Evolutionary conservation across 1,140 invertebrate species (phyloP).

Genomic region (Potamilus streckersoni): DNA sequence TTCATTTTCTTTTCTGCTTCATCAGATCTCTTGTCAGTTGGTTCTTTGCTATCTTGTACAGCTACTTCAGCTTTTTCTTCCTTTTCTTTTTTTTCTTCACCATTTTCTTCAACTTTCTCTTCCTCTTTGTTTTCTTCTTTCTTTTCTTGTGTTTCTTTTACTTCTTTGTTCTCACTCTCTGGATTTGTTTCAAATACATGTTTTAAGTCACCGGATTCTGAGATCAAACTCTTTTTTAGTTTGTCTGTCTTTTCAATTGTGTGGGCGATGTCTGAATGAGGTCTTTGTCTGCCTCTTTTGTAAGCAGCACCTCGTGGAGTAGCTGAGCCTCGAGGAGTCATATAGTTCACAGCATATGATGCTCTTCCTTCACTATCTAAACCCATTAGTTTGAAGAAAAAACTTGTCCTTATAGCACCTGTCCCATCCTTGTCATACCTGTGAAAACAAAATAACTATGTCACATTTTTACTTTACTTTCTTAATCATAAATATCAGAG

Average conservation of each 20-base stretch:
- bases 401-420: constrained; percentile 37
- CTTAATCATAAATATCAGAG: no score
- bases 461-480: background rate
- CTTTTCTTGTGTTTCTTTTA: constrained; percentile 19
- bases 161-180: constrained; percentile 5
- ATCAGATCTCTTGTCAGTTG: constrained; percentile 9
- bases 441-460: background rate
- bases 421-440: constrained; percentile 51
- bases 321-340: constrained; percentile 3
- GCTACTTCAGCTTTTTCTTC: constrained; percentile 1
- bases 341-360: constrained; percentile 24
- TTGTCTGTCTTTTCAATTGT: constrained; percentile 15
- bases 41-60: constrained; percentile 2
- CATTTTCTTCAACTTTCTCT: background rate
- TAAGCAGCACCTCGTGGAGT: constrained; percentile 28
- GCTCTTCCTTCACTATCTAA: constrained; percentile 36
- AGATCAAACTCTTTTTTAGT: constrained; percentile 1
- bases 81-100: constrained; percentile 12
- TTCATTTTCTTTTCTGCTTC: constrained; percentile 10
- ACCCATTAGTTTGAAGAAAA: constrained; percentile 41
- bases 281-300: constrained; percentile 22
- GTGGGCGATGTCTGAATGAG: constrained; percentile 30
- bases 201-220: constrained; percentile 4
- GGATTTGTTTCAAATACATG: constrained; percentile 3
- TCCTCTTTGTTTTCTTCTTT: constrained; percentile 5